Percentiles rank a stretch among this genome's conserved stretches.
phyloP scores from a whole-genome alignment of 92 coral and sea anemone genomes.

The Palythoa grandis region DNA sequence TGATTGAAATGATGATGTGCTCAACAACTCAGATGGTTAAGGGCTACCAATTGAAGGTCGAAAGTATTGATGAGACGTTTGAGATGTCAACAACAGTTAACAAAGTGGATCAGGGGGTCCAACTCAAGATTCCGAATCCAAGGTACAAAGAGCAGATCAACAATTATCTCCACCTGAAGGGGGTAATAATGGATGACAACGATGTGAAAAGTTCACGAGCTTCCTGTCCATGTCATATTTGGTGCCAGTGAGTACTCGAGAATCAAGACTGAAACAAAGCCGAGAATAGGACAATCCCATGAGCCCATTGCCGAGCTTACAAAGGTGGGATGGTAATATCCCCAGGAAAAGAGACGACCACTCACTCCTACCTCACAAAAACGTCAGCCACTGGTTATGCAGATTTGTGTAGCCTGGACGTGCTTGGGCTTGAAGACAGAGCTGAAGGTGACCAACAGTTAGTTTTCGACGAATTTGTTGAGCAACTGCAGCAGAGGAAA shows the following conservation, averaged over 20 bases:
- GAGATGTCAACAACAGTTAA: conserved; percentile 13
- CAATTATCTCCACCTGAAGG: background rate
- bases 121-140: too few relatives aligned
- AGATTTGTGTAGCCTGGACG: conserved; percentile 56
- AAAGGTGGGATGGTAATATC: too few relatives aligned
- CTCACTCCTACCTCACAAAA: background rate
- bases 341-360: too few relatives aligned
- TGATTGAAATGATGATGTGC: background rate
- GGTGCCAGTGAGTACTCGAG: background rate
- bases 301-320: too few relatives aligned
- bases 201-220: background rate
- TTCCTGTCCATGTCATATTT: background rate
- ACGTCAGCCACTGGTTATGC: conserved; percentile 47
- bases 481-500: conserved; percentile 43
- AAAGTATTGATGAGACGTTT: background rate
- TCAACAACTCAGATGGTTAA: background rate
- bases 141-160: too few relatives aligned
- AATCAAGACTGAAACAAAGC: background rate
- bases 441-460: conserved; percentile 49
- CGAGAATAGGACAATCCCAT: too few relatives aligned
- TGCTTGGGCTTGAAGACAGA: conserved; percentile 53
- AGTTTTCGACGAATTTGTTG: conserved; percentile 63
- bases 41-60: background rate
- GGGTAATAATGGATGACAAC: background rate
- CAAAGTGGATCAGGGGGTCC: conserved; percentile 5